Percentiles rank a stretch among this genome's conserved stretches.
Evolutionary conservation across 2,888 invertebrate genomes (phyloP).

Genomic region (Orthosia incerta): DNA sequence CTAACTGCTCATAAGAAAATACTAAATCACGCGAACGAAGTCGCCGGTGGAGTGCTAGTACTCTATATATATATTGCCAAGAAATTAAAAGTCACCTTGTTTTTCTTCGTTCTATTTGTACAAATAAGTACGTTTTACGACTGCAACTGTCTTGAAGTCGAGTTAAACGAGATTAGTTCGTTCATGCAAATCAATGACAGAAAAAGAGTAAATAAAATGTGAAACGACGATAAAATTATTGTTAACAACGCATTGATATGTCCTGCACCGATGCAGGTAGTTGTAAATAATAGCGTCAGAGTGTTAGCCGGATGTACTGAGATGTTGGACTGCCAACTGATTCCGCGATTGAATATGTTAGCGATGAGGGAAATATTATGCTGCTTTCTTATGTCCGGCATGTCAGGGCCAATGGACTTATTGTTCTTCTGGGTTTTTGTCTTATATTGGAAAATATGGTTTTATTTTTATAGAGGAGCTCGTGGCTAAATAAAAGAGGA

Average conservation of each 20-base stretch:
- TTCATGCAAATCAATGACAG: constrained; percentile 13
- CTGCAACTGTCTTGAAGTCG: background rate
- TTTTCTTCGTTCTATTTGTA: no score
- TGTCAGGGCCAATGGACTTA: constrained; percentile 9
- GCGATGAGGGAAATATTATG: constrained; percentile 29
- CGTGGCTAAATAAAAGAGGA: no score
- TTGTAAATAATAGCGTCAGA: constrained; percentile 53
- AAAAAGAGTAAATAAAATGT: constrained; percentile 14
- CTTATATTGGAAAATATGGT: background rate
- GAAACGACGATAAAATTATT: constrained; percentile 28
- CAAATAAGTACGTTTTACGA: background rate
- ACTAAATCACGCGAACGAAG: no score
- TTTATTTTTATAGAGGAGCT: no score
- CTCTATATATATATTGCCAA: no score
- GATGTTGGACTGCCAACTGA: constrained; percentile 71
- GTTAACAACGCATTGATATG: constrained; percentile 48
- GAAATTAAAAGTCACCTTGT: no score
- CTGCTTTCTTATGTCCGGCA: constrained; percentile 51
- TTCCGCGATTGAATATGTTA: constrained; percentile 70
- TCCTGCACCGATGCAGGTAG: constrained; percentile 46
- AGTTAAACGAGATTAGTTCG: background rate
- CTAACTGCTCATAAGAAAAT: no score
- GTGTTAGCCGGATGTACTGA: constrained; percentile 67
- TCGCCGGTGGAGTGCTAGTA: no score
- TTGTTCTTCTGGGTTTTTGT: background rate